A percentile compares a stretch with the other conserved stretches of the same genome.
These are phyloP conservation scores for Zaprionus bogoriensis DNA, from an alignment of 2,888 invertebrate species.

Conservation along the genomic window DNA sequence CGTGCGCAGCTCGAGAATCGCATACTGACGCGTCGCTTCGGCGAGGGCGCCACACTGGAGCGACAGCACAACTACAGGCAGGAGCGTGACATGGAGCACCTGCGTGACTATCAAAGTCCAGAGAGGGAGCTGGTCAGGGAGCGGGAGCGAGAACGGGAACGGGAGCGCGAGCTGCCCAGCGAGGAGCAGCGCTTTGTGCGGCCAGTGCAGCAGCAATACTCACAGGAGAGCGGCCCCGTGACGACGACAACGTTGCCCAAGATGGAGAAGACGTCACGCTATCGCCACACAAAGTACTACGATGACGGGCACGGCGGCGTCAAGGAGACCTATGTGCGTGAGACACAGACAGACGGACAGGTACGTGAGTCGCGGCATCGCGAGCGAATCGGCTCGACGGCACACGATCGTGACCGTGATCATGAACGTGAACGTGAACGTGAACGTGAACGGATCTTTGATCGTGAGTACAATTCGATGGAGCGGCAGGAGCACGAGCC, in stretches of 20 bases:
- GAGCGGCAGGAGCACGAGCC: constrained; percentile 84
- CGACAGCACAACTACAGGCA: constrained; percentile 80
- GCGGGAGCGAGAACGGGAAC: constrained; percentile 16
- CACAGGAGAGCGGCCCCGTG: too few species aligned
- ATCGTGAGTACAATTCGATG: constrained; percentile 35
- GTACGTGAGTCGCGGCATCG: constrained; percentile 82
- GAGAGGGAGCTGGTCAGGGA: constrained; percentile 27
- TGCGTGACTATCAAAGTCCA: constrained; percentile 40
- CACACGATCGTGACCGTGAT: constrained; percentile 26
- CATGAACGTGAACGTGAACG: too few species aligned
- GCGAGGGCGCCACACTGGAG: constrained; percentile 81
- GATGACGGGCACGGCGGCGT: constrained; percentile 84
- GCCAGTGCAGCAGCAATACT: constrained; percentile 65
- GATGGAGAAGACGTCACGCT: constrained; percentile 78
- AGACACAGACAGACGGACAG: constrained; percentile 82
- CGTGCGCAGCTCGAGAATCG: constrained; percentile 90
- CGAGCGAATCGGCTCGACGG: constrained; percentile 80
- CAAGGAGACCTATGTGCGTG: constrained; percentile 83
- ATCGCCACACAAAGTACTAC: constrained; percentile 81
- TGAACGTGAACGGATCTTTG: too few species aligned
- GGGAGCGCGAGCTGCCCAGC: constrained; percentile 21
- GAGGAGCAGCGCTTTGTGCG: constrained; percentile 69
- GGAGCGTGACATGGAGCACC: constrained; percentile 57
- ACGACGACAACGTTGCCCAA: constrained; percentile 52
- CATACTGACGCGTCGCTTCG: constrained; percentile 86